Conservation (phyloP, 2,113 vertebrate species). For the Steatornis caripensis region DNA sequence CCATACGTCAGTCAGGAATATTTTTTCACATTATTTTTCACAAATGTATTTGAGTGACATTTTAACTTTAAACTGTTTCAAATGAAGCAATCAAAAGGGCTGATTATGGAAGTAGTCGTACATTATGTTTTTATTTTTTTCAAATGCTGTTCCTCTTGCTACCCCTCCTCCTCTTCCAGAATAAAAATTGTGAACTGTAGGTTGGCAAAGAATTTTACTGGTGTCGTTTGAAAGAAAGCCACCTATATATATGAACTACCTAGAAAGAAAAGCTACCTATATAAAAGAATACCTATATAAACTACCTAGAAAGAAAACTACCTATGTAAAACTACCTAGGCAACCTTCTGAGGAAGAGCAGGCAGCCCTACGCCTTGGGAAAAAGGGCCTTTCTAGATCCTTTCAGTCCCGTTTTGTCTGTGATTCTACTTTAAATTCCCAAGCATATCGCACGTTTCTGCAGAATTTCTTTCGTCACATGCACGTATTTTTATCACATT, state of each 20-base stretch:
- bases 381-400: background rate
- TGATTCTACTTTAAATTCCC: background rate
- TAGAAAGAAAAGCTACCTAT: background rate
- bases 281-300: too few species aligned
- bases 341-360: background rate
- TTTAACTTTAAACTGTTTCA: background rate
- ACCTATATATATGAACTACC: too few species aligned
- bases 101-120: background rate
- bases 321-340: background rate
- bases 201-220: background rate
- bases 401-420: background rate
- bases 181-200: background rate
- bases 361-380: background rate
- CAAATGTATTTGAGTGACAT: background rate
- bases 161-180: background rate
- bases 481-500: background rate
- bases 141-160: background rate
- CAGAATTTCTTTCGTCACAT: background rate
- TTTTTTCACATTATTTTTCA: background rate
- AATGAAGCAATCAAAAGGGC: background rate
- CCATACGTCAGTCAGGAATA: background rate
- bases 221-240: background rate
- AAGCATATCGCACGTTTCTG: background rate
- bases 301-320: too few species aligned
- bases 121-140: background rate